Conservation (phyloP, 2,113 vertebrate species). For the Hyperopisus bebe region DNA sequence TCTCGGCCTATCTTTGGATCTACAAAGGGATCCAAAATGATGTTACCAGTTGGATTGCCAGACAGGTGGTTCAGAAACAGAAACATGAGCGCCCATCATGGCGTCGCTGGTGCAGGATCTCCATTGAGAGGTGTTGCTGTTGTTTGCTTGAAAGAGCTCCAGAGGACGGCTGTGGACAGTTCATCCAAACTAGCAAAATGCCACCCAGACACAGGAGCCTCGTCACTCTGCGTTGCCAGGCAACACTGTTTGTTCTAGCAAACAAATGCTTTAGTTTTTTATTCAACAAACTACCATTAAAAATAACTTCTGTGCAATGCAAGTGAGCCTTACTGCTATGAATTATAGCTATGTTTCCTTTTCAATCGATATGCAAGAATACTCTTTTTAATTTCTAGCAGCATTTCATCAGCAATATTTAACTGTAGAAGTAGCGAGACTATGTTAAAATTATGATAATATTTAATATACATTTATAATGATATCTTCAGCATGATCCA, state of each 20-base stretch:
- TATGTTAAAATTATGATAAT: background rate
- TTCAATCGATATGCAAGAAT: background rate
- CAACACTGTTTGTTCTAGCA: slow-evolving; percentile 3
- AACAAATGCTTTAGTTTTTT: slow-evolving; percentile 1
- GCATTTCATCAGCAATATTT: background rate
- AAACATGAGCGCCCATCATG: slow-evolving; percentile 6
- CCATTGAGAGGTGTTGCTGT: slow-evolving; percentile 10
- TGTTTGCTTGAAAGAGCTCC: slow-evolving; percentile 15
- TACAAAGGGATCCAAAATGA: background rate
- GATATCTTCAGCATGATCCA: background rate
- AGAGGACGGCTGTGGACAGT: slow-evolving; percentile 12
- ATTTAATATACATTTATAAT: background rate
- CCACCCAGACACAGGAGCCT: slow-evolving; percentile 20
- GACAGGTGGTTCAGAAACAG: slow-evolving; percentile 27
- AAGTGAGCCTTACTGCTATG: background rate
- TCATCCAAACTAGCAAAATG: slow-evolving; percentile 13
- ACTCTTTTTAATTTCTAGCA: background rate
- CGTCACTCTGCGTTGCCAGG: slow-evolving; percentile 17
- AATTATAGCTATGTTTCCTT: background rate
- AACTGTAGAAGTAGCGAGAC: background rate
- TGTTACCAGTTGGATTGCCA: background rate
- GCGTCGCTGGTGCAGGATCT: background rate
- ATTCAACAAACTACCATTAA: background rate
- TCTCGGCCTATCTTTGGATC: slow-evolving; percentile 9
- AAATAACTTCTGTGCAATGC: background rate